These are phyloP conservation scores for Meta bourneti DNA, from an alignment of 2,888 invertebrate genomes.

Conservation along the genomic window DNA sequence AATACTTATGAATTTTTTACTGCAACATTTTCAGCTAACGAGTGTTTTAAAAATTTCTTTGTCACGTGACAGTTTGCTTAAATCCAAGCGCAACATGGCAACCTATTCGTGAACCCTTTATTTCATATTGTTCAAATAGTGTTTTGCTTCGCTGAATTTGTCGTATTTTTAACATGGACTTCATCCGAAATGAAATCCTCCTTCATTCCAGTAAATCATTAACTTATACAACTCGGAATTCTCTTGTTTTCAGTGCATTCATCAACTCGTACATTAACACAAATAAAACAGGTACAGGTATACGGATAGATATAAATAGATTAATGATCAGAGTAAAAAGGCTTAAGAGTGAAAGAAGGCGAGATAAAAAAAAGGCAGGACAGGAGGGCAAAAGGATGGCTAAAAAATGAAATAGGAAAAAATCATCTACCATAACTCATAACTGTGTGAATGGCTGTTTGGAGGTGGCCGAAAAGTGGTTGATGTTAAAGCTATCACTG, in stretches of 20 bases:
- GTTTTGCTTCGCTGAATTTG: too few species aligned
- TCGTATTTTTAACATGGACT: too few species aligned
- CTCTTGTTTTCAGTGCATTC: not conserved
- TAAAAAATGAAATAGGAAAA: constrained; percentile 48
- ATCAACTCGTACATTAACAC: not conserved
- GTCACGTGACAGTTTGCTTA: too few species aligned
- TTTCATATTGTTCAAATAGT: too few species aligned
- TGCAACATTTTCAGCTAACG: too few species aligned
- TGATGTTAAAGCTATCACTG: constrained; percentile 68
- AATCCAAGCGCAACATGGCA: too few species aligned
- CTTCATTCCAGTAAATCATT: not conserved
- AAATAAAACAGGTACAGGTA: not conserved
- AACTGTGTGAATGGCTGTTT: constrained; percentile 71
- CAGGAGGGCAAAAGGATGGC: not conserved
- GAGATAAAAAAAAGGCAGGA: constrained; percentile 5
- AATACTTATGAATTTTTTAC: too few species aligned
- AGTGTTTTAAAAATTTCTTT: too few species aligned
- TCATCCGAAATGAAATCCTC: too few species aligned
- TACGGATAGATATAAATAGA: not conserved
- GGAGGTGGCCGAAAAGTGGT: constrained; percentile 64
- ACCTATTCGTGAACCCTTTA: too few species aligned
- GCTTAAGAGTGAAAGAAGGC: constrained; percentile 8
- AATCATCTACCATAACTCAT: constrained; percentile 61
- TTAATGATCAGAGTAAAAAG: not conserved
- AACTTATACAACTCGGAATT: not conserved